Evolutionary conservation across 2,113 vertebrate species (phyloP).

Genomic region (Fregetta grallaria): DNA sequence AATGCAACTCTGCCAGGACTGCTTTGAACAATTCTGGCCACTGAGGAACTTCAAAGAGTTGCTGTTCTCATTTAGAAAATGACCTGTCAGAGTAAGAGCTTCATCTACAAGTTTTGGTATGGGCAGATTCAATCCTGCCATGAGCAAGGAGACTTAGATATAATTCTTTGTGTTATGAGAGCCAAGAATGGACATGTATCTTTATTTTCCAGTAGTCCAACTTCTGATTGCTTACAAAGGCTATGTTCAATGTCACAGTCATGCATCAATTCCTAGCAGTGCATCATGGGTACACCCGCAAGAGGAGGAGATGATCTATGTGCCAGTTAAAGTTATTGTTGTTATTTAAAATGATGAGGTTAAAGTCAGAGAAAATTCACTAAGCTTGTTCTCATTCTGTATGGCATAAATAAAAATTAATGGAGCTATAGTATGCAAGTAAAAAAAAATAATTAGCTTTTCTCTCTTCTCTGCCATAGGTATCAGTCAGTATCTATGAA

Average conservation of each 20-base stretch:
- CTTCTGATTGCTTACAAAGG: background rate
- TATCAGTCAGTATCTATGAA: background rate
- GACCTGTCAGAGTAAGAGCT: background rate
- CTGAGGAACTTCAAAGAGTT: background rate
- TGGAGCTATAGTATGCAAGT: background rate
- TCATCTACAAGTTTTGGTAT: background rate
- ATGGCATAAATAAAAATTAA: background rate
- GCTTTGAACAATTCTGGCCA: background rate
- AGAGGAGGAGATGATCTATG: background rate
- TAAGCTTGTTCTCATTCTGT: background rate
- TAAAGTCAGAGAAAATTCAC: background rate
- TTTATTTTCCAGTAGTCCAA: background rate
- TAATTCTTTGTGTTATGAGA: background rate
- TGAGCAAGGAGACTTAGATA: background rate
- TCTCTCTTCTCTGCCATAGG: background rate
- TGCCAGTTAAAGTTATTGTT: background rate
- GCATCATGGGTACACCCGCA: background rate
- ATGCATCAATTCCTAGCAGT: background rate
- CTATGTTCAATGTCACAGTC: background rate
- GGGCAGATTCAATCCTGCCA: background rate
- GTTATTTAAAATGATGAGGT: background rate
- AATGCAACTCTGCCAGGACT: background rate
- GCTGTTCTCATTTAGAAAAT: background rate
- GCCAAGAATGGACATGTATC: background rate
- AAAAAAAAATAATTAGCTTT: background rate